Conservation (phyloP, 2,797 vertebrate genomes). For the Artibeus lituratus region DNA sequence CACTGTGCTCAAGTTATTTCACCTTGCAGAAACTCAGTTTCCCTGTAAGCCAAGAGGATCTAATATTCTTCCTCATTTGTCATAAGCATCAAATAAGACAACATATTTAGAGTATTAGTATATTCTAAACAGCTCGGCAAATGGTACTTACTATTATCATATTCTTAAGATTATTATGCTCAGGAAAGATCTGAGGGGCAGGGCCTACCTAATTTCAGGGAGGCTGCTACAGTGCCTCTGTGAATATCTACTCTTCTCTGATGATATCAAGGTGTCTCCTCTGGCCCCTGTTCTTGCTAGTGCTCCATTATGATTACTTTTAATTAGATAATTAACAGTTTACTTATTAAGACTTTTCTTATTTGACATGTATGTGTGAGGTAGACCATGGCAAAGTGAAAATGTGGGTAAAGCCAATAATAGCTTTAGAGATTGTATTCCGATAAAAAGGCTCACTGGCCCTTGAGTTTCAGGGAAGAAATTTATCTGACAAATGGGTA, state of each 20-base stretch:
- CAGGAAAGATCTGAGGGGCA: neutral
- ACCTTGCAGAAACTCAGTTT: neutral
- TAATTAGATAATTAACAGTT: conserved; percentile 41
- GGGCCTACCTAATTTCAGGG: neutral
- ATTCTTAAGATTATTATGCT: neutral
- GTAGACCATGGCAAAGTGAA: conserved; percentile 9
- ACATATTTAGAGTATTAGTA: neutral
- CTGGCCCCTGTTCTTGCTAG: neutral
- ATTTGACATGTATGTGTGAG: neutral
- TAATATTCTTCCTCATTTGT: neutral
- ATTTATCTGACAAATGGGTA: neutral
- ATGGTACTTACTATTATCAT: neutral
- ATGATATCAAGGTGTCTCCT: neutral
- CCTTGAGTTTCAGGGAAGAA: conserved; percentile 26
- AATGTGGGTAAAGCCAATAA: conserved; percentile 17
- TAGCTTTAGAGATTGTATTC: neutral
- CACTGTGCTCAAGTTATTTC: neutral
- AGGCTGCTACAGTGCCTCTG: neutral
- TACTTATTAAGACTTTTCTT: conserved; percentile 25
- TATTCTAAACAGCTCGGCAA: neutral
- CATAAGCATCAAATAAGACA: conserved; percentile 1
- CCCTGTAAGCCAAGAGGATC: neutral
- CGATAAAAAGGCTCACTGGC: neutral
- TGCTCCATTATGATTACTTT: neutral
- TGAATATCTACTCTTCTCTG: neutral